Base-by-base conservation (phyloP, 2,797 vertebrate species). In the Malurus splendens region DNA sequence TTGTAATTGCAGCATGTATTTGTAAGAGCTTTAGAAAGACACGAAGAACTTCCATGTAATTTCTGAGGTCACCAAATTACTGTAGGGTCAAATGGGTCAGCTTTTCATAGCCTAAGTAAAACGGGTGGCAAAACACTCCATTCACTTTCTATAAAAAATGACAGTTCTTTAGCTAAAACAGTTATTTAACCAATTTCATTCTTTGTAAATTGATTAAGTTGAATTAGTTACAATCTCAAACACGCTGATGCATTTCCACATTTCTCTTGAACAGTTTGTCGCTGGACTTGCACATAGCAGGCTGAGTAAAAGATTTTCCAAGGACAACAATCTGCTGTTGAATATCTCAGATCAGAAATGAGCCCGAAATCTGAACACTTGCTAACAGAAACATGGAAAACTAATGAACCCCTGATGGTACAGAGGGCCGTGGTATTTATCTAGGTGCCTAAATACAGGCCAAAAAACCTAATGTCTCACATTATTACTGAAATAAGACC, bases 211-310 rank as follows among this genome's bases (percentile, higher is more conserved):
- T n/a, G 33, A 91, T 89, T 86, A 65, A 50, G 12, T 56, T 73
- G 50, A 82, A 93, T 87, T 72, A 72, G 52, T 77, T 86, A n/a
- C 82, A 82, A 76, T 79, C 64, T 91, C 68, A 94, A 95, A 77
- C 28, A 84, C 54, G 36, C 60, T 83, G 80, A 85, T 8, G 17
- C 77, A 81, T 73, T 93, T 95, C 83, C 93, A 48, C 52, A 54
- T 36, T 89, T 82, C 62, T 3, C 68, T 55, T 47, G 56, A 85
- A 75, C 45, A 87, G 33, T 36, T 78, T 87, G 68, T 74, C 3
- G 1, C 52, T 41, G 18, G 62, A 51, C 30, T 41, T 84, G n/a
- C 65, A 79, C 1, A 3, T 30, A n/a, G 25, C 39, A 72, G 91
- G 45, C 2, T 4, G 12, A 67, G 28, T 10, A 90, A 18, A 76